Evolutionary conservation across 2,888 invertebrate genomes (phyloP).

Genomic region (Hypselothyrea guttata): DNA sequence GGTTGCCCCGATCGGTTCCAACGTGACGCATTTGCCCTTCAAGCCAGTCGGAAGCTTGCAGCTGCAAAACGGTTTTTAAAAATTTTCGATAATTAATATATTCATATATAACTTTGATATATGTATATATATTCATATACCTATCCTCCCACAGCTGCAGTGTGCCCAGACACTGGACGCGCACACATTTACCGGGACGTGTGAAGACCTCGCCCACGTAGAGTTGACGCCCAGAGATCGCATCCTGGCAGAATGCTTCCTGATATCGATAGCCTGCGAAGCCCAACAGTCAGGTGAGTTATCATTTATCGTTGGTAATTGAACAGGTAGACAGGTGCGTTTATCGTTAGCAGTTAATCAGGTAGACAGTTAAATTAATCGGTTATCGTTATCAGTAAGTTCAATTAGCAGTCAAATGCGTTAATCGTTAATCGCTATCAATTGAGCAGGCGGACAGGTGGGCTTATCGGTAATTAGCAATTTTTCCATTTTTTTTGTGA

Average conservation of each 20-base stretch:
- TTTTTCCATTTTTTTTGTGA: no score
- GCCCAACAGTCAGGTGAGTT: slow-evolving; percentile 7
- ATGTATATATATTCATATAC: slow-evolving; percentile 55
- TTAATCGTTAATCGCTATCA: no score
- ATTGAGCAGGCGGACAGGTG: no score
- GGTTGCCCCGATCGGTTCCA: slow-evolving; percentile 64
- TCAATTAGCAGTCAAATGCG: no score
- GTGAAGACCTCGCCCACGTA: slow-evolving; percentile 79
- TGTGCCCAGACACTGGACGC: slow-evolving; percentile 79
- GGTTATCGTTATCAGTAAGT: no score
- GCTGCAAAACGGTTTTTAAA: slow-evolving; percentile 62
- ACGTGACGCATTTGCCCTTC: slow-evolving; percentile 67
- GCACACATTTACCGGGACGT: slow-evolving; percentile 75
- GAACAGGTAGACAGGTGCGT: no score
- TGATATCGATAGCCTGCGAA: slow-evolving; percentile 23
- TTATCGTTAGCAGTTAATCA: no score
- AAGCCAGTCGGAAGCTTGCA: slow-evolving; percentile 71
- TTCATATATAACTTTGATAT: no score
- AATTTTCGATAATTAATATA: no score
- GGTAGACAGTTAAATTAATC: no score
- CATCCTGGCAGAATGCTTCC: slow-evolving; percentile 67
- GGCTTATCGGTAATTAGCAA: no score
- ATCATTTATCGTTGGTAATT: not conserved
- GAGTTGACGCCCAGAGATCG: slow-evolving; percentile 73
- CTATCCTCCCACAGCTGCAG: slow-evolving; percentile 80